Percentiles rank a stretch among this genome's conserved stretches.
Conservation (phyloP, 2,888 invertebrate species). For the Pristionchus arcanus region DNA sequence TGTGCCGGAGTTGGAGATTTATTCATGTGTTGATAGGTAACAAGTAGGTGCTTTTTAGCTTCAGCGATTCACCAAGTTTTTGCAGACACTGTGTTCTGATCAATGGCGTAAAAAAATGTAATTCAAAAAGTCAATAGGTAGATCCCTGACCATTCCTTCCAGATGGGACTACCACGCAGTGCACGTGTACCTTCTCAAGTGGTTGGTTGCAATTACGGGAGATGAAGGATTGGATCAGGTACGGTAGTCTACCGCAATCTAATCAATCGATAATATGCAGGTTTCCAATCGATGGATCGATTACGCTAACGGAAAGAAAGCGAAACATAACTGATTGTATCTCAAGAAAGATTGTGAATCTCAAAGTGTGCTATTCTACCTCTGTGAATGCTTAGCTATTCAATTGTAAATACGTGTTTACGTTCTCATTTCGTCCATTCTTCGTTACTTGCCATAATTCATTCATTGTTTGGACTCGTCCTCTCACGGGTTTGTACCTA, state of each 20-base stretch:
- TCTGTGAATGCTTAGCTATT: constrained; percentile 44
- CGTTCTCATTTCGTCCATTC: constrained; percentile 18
- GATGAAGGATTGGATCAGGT: constrained; percentile 76
- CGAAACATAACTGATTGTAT: constrained; percentile 71
- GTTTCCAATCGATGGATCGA: constrained; percentile 75
- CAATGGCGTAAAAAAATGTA: not conserved
- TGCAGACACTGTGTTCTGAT: not conserved
- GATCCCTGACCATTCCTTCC: not conserved
- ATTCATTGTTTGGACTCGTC: constrained; percentile 30
- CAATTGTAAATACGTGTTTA: constrained; percentile 31
- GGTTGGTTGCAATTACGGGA: constrained; percentile 89
- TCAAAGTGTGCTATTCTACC: not conserved
- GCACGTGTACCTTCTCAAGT: constrained; percentile 91
- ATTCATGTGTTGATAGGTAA: not conserved
- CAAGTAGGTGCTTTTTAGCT: not conserved
- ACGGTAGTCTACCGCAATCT: not conserved
- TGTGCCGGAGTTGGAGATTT: not conserved
- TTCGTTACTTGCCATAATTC: constrained; percentile 8
- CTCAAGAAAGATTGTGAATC: constrained; percentile 2
- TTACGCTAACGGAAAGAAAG: constrained; percentile 74
- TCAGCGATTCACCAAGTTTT: not conserved
- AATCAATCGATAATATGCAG: constrained; percentile 8
- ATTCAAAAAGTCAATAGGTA: not conserved
- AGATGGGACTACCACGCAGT: constrained; percentile 98
- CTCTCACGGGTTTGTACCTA: constrained; percentile 26